A percentile compares a stretch with the other conserved stretches of the same genome.
Evolutionary conservation across 2,797 vertebrate species (phyloP).

Genomic region (Chiloscyllium punctatum): DNA sequence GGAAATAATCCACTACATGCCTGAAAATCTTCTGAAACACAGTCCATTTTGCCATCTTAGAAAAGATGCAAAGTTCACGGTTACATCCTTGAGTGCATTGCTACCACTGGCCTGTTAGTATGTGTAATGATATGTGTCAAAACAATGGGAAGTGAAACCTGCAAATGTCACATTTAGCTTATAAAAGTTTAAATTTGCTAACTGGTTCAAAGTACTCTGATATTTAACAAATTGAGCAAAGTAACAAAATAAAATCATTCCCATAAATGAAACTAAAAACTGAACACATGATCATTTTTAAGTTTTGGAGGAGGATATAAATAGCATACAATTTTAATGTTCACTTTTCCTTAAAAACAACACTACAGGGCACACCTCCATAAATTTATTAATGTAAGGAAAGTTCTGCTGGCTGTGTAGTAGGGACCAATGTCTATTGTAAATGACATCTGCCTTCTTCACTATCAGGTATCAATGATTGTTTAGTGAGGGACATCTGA

Average conservation of each 20-base stretch:
- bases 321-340: background rate
- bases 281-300: background rate
- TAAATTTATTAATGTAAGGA: too few relatives aligned
- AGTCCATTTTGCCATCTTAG: background rate
- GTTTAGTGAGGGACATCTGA: background rate
- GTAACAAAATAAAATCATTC: background rate
- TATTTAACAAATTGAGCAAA: background rate
- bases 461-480: background rate
- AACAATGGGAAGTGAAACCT: background rate
- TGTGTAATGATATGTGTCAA: background rate
- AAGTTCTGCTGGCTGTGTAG: too few relatives aligned
- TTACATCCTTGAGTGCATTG: background rate
- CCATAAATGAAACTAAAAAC: background rate
- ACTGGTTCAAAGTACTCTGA: background rate
- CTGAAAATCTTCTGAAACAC: background rate
- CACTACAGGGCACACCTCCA: too few relatives aligned
- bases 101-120: too few relatives aligned
- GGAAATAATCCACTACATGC: background rate
- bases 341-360: background rate
- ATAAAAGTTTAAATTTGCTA: background rate
- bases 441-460: background rate
- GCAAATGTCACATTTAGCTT: background rate
- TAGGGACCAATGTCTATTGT: background rate
- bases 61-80: too few relatives aligned
- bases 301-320: background rate